Percentiles rank a stretch among this genome's conserved stretches.
Evolutionary conservation across 2,113 vertebrate species (phyloP).

Genomic region (Tenebrosternarchus preto): DNA sequence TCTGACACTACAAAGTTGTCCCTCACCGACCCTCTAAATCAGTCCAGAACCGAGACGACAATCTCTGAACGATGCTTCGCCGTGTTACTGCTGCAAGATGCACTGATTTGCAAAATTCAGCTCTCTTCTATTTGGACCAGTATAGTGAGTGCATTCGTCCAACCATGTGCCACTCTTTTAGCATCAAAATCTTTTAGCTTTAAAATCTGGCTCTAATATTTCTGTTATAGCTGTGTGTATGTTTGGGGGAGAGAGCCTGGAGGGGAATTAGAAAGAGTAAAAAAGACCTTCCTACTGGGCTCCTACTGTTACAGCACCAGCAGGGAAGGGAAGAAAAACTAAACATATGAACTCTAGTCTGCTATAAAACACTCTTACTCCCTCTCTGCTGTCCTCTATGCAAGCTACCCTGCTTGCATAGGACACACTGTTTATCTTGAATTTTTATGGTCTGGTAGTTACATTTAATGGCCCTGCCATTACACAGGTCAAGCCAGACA

Average conservation of each 20-base stretch:
- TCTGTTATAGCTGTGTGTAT: neutral
- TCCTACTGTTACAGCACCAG: neutral
- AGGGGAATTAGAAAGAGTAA: conserved; percentile 10
- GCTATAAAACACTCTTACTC: neutral
- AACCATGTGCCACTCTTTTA: too few species aligned
- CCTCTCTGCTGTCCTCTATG: too few species aligned
- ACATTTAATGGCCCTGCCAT: conserved; percentile 26
- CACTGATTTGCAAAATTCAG: too few species aligned
- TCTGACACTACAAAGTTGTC: too few species aligned
- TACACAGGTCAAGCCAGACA: conserved; percentile 8
- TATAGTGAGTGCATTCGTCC: too few species aligned
- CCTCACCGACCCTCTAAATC: too few species aligned
- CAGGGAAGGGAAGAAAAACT: neutral
- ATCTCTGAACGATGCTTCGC: too few species aligned
- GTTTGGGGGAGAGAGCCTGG: neutral
- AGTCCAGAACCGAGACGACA: too few species aligned
- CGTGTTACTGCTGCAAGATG: too few species aligned
- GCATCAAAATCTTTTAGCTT: neutral
- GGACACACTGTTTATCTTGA: neutral
- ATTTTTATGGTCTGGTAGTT: conserved; percentile 26
- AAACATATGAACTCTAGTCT: neutral
- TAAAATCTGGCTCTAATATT: conserved; percentile 13
- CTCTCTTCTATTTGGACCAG: too few species aligned
- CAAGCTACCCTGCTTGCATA: neutral
- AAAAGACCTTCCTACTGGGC: neutral